Conservation (phyloP, 92 coral and sea anemone genomes). For the Phenganax subtilis region DNA sequence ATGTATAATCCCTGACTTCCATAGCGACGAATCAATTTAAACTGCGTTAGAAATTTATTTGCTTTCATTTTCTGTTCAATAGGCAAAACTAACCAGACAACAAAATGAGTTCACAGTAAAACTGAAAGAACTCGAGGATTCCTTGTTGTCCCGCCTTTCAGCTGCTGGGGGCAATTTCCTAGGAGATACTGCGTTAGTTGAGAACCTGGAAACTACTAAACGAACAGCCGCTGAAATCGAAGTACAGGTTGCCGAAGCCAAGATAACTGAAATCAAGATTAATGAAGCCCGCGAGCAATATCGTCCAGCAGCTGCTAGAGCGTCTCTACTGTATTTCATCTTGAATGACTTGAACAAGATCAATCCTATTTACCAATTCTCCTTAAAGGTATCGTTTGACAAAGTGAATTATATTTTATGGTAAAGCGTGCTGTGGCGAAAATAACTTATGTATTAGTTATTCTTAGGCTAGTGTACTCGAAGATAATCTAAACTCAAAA, state of each 20-base stretch:
- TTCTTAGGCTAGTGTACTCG: too few relatives aligned
- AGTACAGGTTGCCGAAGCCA: slow-evolving; percentile 90
- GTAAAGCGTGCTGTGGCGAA: neutral
- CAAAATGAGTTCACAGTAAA: slow-evolving; percentile 93
- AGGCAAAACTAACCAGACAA: slow-evolving; percentile 94
- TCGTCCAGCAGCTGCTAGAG: slow-evolving; percentile 94
- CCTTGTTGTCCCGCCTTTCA: slow-evolving; percentile 85
- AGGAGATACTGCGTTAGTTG: slow-evolving; percentile 96
- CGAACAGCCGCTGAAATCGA: slow-evolving; percentile 99
- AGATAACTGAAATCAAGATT: slow-evolving; percentile 82
- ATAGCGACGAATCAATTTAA: too few relatives aligned
- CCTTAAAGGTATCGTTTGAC: slow-evolving; percentile 69
- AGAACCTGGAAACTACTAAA: slow-evolving; percentile 92
- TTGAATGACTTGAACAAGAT: slow-evolving; percentile 97
- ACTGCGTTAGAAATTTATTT: neutral
- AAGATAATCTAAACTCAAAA: too few relatives aligned
- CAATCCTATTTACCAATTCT: slow-evolving; percentile 96
- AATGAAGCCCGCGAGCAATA: slow-evolving; percentile 99
- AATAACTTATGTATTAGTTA: too few relatives aligned
- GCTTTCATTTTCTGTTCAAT: neutral
- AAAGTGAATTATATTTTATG: neutral
- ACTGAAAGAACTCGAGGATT: slow-evolving; percentile 89
- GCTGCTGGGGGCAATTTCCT: slow-evolving; percentile 99
- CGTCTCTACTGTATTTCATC: slow-evolving; percentile 86
- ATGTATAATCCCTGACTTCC: too few relatives aligned